Evolutionary conservation across 2,113 vertebrate genomes (phyloP).

Genomic region (Solea senegalensis): DNA sequence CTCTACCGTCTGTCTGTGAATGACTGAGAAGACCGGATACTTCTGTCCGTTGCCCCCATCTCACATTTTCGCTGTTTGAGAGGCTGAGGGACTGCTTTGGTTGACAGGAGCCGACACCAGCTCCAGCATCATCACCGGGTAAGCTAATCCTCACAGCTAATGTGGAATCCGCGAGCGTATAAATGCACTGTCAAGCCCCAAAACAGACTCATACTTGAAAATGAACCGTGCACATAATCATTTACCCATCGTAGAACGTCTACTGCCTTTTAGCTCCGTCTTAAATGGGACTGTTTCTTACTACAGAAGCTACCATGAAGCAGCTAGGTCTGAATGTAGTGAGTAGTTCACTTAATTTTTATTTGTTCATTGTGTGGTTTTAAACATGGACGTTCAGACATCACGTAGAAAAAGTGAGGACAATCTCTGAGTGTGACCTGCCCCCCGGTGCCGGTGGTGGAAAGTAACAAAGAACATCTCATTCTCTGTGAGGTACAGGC

Average conservation of each 20-base stretch:
- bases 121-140: conserved; percentile 51
- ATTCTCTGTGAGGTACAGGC: neutral
- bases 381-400: neutral
- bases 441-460: too few species aligned
- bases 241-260: neutral
- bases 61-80: too few species aligned
- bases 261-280: neutral
- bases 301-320: neutral
- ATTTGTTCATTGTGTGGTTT: too few species aligned
- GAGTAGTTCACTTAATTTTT: neutral
- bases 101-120: conserved; percentile 29
- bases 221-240: too few species aligned
- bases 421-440: too few species aligned
- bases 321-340: neutral
- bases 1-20: neutral
- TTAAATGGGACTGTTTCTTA: neutral
- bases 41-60: neutral
- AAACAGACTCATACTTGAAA: neutral
- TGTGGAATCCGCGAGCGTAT: neutral
- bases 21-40: neutral
- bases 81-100: conserved; percentile 1
- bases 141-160: conserved; percentile 61
- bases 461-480: neutral
- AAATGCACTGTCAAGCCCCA: neutral
- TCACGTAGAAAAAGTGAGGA: neutral